Percentiles rank a stretch among this genome's conserved stretches.
Conservation (phyloP, 2,113 vertebrate species). For the Pogonocichla stellata region DNA sequence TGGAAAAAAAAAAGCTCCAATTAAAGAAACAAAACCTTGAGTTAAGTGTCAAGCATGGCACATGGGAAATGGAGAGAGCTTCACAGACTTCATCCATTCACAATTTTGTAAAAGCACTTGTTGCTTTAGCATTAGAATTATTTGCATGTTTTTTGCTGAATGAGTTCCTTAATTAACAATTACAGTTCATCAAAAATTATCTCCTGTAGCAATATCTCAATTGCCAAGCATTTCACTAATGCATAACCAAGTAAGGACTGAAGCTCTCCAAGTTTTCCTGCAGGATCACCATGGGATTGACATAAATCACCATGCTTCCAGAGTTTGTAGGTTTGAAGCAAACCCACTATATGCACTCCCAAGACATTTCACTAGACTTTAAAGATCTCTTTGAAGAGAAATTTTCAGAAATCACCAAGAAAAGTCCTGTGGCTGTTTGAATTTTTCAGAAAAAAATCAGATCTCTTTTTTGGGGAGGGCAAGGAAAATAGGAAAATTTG, state of each 20-base stretch:
- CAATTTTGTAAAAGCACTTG: not conserved
- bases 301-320: not conserved
- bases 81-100: not conserved
- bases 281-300: not conserved
- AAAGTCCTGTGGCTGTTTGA: not conserved
- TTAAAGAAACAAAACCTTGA: not conserved
- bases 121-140: not conserved
- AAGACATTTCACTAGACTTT: not conserved
- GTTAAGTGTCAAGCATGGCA: not conserved
- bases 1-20: not conserved
- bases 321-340: not conserved
- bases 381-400: not conserved
- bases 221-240: not conserved
- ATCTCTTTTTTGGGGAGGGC: rapidly evolving
- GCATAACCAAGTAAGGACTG: not conserved
- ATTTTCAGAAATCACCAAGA: not conserved
- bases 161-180: not conserved
- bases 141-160: not conserved
- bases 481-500: not conserved
- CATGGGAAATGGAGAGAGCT: not conserved
- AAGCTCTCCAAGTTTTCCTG: not conserved
- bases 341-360: not conserved
- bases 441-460: not conserved
- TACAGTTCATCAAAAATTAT: not conserved
- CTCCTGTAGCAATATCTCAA: not conserved